Conservation (phyloP, 2,797 vertebrate species). For the Danio albolineatus region DNA sequence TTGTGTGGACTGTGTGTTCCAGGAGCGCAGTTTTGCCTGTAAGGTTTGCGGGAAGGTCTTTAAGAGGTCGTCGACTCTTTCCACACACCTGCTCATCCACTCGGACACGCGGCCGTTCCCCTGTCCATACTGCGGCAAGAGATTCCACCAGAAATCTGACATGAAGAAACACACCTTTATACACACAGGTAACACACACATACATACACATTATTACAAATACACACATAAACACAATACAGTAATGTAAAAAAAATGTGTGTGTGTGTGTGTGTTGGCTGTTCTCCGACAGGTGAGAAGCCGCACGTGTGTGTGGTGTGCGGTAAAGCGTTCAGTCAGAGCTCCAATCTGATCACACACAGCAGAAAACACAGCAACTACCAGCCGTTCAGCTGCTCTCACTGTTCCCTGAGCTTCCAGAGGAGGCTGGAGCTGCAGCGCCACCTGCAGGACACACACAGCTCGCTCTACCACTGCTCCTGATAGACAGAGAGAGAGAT, state of each 20-base stretch:
- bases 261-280: too few species aligned
- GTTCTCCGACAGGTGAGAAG: conserved; percentile 77
- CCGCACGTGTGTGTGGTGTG: conserved; percentile 83
- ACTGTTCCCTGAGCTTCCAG: conserved; percentile 76
- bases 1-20: conserved; percentile 38
- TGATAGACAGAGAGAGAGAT: too few species aligned
- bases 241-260: too few species aligned
- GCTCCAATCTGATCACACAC: conserved; percentile 87
- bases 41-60: conserved; percentile 78
- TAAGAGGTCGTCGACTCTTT: conserved; percentile 75
- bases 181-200: conserved; percentile 77
- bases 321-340: conserved; percentile 85
- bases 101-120: conserved; percentile 76
- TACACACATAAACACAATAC: too few species aligned
- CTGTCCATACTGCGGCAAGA: conserved; percentile 76
- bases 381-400: conserved; percentile 75
- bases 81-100: conserved; percentile 80
- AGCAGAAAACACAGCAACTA: conserved; percentile 80
- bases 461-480: too few species aligned
- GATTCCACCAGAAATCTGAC: conserved; percentile 83
- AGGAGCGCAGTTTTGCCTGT: conserved; percentile 76
- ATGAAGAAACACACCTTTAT: conserved; percentile 89
- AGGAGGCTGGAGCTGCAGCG: conserved; percentile 77
- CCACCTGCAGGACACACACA: conserved; percentile 76
- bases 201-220: too few species aligned